These are phyloP conservation scores for Trachythela sp. DNA, from an alignment of 64 coral and sea anemone species.

Conservation along the genomic window DNA sequence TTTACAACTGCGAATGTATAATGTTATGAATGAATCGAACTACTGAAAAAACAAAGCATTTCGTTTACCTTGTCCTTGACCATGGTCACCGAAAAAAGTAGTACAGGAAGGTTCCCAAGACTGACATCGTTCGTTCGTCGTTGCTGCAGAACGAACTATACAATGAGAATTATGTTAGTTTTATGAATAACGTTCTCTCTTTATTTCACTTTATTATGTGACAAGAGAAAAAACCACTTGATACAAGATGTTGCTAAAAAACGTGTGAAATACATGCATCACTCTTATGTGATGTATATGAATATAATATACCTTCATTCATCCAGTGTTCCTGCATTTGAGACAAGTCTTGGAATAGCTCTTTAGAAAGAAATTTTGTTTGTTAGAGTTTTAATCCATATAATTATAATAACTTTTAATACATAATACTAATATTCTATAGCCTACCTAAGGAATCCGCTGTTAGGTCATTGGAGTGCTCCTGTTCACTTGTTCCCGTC, in stretches of 20 bases:
- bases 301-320: background rate
- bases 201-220: background rate
- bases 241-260: too few relatives aligned
- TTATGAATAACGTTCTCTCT: background rate
- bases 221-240: background rate
- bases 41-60: too few relatives aligned
- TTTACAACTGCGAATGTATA: too few relatives aligned
- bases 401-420: background rate
- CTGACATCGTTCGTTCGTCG: background rate
- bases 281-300: background rate
- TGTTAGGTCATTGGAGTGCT: background rate
- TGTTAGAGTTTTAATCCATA: background rate
- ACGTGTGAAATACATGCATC: background rate
- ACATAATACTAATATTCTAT: background rate
- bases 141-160: background rate
- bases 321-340: conserved; percentile 18
- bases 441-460: conserved; percentile 1
- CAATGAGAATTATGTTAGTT: background rate
- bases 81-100: too few relatives aligned
- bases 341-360: conserved; percentile 7
- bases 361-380: background rate
- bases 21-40: too few relatives aligned
- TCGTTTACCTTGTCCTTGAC: too few relatives aligned
- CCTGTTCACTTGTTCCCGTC: background rate
- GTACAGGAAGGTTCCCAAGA: too few relatives aligned